Evolutionary conservation across 2,888 invertebrate species (phyloP).

Genomic region (Prostheceraeus crozeri): DNA sequence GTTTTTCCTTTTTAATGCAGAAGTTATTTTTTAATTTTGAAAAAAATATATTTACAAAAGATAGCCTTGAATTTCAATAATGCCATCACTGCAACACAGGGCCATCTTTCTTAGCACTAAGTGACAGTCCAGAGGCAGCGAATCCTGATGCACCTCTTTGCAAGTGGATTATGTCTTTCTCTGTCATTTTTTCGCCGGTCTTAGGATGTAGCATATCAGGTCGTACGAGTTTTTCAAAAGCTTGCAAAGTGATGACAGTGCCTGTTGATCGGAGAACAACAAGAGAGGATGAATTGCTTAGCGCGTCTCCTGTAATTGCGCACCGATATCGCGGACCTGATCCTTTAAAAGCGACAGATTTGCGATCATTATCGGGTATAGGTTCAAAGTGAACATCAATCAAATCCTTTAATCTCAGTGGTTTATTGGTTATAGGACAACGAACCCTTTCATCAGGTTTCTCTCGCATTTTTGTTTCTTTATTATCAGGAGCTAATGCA

Average conservation of each 20-base stretch:
- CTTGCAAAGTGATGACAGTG: slow-evolving; percentile 51
- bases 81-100: slow-evolving; percentile 45
- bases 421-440: slow-evolving; percentile 76
- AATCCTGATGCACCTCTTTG: slow-evolving; percentile 94
- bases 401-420: slow-evolving; percentile 80
- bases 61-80: not conserved
- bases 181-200: slow-evolving; percentile 69
- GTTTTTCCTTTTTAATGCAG: not conserved
- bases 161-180: slow-evolving; percentile 81
- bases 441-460: slow-evolving; percentile 59
- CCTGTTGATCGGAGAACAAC: slow-evolving; percentile 81
- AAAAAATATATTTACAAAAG: slow-evolving; percentile 3
- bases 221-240: slow-evolving; percentile 84
- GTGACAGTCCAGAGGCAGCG: slow-evolving; percentile 71
- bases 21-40: not conserved
- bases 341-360: not conserved
- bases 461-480: slow-evolving; percentile 62
- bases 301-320: slow-evolving; percentile 86
- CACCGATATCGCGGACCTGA: slow-evolving; percentile 74
- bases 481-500: slow-evolving; percentile 78
- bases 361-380: slow-evolving; percentile 70
- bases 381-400: slow-evolving; percentile 83
- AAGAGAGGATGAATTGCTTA: slow-evolving; percentile 83
- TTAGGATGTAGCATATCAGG: slow-evolving; percentile 93
- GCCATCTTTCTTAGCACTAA: slow-evolving; percentile 63